Percentiles rank a stretch among this genome's conserved stretches.
phyloP scores from a whole-genome alignment of 2,797 vertebrate species.

The Falco peregrinus region DNA sequence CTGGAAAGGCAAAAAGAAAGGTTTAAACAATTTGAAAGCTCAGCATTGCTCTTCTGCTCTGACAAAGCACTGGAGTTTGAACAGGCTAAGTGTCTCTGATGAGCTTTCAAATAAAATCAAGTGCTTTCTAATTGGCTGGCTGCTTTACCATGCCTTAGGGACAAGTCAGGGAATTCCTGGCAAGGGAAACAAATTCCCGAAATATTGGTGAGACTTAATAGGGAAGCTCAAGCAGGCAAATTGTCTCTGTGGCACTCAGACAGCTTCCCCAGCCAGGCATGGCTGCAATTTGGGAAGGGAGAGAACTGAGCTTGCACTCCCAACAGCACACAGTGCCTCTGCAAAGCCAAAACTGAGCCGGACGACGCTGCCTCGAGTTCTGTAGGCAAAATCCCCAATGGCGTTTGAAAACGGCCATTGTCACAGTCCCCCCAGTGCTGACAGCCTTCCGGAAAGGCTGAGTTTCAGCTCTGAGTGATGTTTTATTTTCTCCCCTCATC shows the following conservation, averaged over 20 bases:
- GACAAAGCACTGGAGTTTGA: background rate
- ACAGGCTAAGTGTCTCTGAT: rapidly evolving
- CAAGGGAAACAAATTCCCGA: background rate
- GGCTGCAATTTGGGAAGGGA: background rate
- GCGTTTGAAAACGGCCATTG: rapidly evolving
- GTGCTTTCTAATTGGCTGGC: background rate
- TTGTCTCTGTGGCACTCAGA: rapidly evolving
- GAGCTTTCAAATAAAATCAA: background rate
- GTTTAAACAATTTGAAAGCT: background rate
- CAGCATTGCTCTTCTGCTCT: background rate
- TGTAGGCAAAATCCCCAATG: rapidly evolving
- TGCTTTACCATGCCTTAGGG: background rate
- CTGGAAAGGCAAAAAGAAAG: constrained; percentile 56
- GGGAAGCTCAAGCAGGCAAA: background rate
- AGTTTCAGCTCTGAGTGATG: background rate
- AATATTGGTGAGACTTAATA: rapidly evolving
- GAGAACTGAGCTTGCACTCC: background rate
- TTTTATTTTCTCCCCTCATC: background rate
- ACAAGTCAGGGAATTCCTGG: background rate
- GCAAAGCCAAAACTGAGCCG: background rate
- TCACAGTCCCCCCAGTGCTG: rapidly evolving
- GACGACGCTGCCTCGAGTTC: rapidly evolving
- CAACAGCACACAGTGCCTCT: background rate
- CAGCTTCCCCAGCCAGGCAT: background rate
- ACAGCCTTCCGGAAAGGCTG: too few species aligned